These are phyloP conservation scores for Epirrhoe tristata DNA, from an alignment of 2,888 invertebrate species.

Conservation along the genomic window DNA sequence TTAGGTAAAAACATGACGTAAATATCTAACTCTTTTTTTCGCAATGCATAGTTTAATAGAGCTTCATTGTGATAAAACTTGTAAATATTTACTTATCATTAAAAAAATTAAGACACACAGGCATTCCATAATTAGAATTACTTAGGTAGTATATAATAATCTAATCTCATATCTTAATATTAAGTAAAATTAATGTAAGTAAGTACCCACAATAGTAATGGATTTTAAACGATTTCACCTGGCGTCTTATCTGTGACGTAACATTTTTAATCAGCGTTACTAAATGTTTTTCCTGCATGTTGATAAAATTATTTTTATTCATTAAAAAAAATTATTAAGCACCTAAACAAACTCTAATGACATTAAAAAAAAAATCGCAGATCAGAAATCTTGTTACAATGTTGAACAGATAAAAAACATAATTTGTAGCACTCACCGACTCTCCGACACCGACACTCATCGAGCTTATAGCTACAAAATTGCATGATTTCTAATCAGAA, in stretches of 20 bases:
- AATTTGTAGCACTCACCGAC: background rate
- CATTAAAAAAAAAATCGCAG: too few species aligned
- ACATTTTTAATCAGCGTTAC: background rate
- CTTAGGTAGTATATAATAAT: too few species aligned
- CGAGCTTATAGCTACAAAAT: background rate
- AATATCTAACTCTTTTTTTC: background rate
- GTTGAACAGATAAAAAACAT: background rate
- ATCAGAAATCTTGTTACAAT: background rate
- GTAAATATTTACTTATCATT: too few species aligned
- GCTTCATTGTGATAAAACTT: too few species aligned
- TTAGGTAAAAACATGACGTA: slow-evolving; percentile 5
- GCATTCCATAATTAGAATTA: too few species aligned
- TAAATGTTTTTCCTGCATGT: background rate
- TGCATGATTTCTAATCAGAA: background rate
- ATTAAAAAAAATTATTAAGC: too few species aligned
- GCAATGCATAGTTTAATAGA: background rate
- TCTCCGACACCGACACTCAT: too few species aligned
- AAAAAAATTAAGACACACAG: too few species aligned
- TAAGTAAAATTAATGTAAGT: too few species aligned
- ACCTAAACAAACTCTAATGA: too few species aligned
- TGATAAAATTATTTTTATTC: background rate
- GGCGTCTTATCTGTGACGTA: background rate
- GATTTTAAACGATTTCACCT: background rate
- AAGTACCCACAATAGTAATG: background rate
- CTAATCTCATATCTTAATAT: too few species aligned